phyloP scores from a whole-genome alignment of 2,113 vertebrate species.

The Spea multiplicata region DNA sequence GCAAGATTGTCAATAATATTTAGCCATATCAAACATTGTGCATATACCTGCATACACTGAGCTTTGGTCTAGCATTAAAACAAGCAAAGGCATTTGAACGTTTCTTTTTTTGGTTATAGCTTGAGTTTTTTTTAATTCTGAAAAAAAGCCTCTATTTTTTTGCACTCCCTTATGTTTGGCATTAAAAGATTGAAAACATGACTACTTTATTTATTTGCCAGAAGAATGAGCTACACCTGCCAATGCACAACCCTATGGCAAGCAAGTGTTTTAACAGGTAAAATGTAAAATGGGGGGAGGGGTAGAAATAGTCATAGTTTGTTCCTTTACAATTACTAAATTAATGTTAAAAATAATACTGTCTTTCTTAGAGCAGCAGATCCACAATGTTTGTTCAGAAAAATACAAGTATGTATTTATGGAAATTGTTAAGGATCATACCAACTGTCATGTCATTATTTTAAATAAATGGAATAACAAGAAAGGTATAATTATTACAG shows the following conservation, averaged over 20 bases:
- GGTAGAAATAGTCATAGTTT: background rate
- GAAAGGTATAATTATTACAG: no score
- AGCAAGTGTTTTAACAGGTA: slow-evolving; percentile 30
- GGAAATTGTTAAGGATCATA: no score
- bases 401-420: background rate
- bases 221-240: background rate
- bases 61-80: slow-evolving; percentile 98
- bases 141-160: slow-evolving; percentile 78
- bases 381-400: slow-evolving; percentile 12
- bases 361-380: slow-evolving; percentile 30
- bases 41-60: slow-evolving; percentile 93
- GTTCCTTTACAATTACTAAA: background rate
- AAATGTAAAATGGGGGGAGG: slow-evolving; percentile 53
- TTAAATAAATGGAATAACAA: no score
- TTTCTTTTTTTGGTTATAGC: slow-evolving; percentile 94
- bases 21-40: slow-evolving; percentile 98
- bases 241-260: background rate
- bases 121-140: slow-evolving; percentile 71
- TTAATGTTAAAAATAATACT: background rate
- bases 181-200: slow-evolving; percentile 59
- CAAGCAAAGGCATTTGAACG: slow-evolving; percentile 83
- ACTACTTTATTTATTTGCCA: slow-evolving; percentile 50
- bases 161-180: slow-evolving; percentile 62
- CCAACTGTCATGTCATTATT: no score
- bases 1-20: slow-evolving; percentile 97